A percentile compares a stretch with the other conserved stretches of the same genome.
Conservation (phyloP, 2,113 vertebrate species). For the Orycteropus afer region DNA sequence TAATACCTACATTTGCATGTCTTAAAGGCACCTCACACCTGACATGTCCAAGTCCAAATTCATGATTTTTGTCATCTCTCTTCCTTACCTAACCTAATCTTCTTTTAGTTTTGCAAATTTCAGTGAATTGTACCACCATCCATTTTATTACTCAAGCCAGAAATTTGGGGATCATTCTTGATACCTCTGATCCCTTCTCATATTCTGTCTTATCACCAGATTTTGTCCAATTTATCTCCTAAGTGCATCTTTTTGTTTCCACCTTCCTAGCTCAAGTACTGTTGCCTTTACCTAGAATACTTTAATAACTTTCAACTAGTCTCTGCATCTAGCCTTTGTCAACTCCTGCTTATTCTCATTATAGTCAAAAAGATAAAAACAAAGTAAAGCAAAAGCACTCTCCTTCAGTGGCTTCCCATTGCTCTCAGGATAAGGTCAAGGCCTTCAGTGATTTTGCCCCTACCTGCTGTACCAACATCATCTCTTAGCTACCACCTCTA, state of each 20-base stretch:
- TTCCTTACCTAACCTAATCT: neutral
- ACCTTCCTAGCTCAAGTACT: neutral
- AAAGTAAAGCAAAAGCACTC: neutral
- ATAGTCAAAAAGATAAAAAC: constrained; percentile 14
- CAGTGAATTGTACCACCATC: neutral
- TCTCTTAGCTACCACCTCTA: neutral
- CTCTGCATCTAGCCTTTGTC: neutral
- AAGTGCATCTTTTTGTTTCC: neutral
- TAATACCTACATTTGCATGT: neutral
- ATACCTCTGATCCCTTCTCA: neutral
- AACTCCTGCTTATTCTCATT: neutral
- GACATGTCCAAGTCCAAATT: neutral
- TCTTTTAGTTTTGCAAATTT: constrained; percentile 37
- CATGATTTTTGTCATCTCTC: neutral
- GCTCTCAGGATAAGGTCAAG: neutral
- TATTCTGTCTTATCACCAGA: neutral
- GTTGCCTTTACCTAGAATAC: neutral
- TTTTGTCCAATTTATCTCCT: neutral
- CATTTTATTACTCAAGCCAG: neutral
- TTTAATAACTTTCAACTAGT: neutral
- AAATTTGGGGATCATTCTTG: neutral
- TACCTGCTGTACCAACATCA: neutral
- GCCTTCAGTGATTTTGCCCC: neutral
- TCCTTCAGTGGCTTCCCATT: neutral
- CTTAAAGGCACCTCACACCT: neutral